These are phyloP conservation scores for Adoxophyes honmai DNA, from an alignment of 1,140 invertebrate species.

Conservation along the genomic window DNA sequence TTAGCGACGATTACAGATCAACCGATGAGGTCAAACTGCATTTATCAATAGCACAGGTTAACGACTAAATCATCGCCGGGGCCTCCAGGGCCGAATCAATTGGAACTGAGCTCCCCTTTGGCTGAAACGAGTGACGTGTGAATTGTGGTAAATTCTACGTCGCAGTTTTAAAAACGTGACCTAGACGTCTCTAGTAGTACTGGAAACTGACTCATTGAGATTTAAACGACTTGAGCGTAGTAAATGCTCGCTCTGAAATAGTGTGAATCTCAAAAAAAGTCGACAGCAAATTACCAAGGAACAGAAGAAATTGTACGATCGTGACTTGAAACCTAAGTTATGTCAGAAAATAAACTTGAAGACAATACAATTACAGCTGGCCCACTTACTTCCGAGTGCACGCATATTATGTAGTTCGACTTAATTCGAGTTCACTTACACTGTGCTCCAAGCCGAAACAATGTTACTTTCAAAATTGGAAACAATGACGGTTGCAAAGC, in stretches of 20 bases:
- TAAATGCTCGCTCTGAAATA: background rate
- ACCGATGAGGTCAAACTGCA: conserved; percentile 48
- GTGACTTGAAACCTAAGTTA: too few relatives aligned
- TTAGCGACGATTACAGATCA: conserved; percentile 30
- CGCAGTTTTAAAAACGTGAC: background rate
- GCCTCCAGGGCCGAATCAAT: conserved; percentile 61
- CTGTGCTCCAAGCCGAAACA: conserved; percentile 3
- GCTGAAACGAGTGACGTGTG: conserved; percentile 32
- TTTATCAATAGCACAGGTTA: conserved; percentile 54
- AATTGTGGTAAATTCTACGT: conserved; percentile 12
- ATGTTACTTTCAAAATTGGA: conserved; percentile 10
- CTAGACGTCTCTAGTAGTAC: too few relatives aligned
- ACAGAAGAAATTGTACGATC: too few relatives aligned
- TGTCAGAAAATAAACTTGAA: background rate
- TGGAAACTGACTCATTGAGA: too few relatives aligned
- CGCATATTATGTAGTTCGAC: background rate
- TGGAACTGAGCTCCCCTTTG: conserved; percentile 32
- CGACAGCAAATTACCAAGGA: too few relatives aligned
- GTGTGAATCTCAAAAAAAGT: too few relatives aligned
- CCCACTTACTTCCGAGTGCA: conserved; percentile 6
- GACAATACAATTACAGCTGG: background rate
- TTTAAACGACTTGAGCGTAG: too few relatives aligned
- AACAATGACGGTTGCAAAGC: background rate
- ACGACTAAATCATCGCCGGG: conserved; percentile 61
- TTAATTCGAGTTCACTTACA: conserved; percentile 11